Evolutionary conservation across 2,888 invertebrate genomes (phyloP), one percentile per base, ranked within the genome.

Genomic region (Odontocolon sp.): DNA sequence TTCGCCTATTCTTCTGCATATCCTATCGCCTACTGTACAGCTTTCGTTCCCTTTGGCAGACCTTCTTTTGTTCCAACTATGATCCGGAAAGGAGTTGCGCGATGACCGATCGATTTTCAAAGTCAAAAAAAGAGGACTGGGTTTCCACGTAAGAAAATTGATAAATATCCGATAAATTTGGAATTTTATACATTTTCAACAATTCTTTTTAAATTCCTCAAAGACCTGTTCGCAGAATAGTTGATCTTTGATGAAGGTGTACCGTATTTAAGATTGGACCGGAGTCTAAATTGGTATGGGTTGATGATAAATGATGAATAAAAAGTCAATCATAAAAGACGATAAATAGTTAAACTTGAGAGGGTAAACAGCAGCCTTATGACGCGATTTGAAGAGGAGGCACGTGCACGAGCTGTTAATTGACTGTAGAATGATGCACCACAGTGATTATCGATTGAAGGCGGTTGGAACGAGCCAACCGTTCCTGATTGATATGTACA

Each of bases 381-480:
- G 74, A 75, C 57, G 45, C 3, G 59, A 61, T 42, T 40, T 40
- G 42, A 68, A 68, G 56, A 68, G 21, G 72, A 57, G 57, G 63
- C 47, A 68, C 36, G 61, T 61, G 64, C 68, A 71, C 71, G 76
- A 66, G 71, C 66, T 23, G 77, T 77, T 77, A 77, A 77, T 77
- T 77, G 77, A 77, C 57, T 59, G 77, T 72, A 31, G 77, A 74
- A 77, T 72, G 77, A 77, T 77, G 72, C 61, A 59, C 59, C 76
- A 67, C 72, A 68, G 68, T 72, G 72, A 77, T 77, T 77, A 77
- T 77, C 77, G 77, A 77, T 77, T 64, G 64, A 69, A 75, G 69
- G 80, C 73, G 79, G 79, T 78, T 79, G 69, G 64, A 71, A 69
- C 74, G 78, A 76, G 67, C 45, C 69, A 50, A 66, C 63, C 71